phyloP scores from a whole-genome alignment of 2,113 vertebrate genomes.

The Nyctibius bracteatus region DNA sequence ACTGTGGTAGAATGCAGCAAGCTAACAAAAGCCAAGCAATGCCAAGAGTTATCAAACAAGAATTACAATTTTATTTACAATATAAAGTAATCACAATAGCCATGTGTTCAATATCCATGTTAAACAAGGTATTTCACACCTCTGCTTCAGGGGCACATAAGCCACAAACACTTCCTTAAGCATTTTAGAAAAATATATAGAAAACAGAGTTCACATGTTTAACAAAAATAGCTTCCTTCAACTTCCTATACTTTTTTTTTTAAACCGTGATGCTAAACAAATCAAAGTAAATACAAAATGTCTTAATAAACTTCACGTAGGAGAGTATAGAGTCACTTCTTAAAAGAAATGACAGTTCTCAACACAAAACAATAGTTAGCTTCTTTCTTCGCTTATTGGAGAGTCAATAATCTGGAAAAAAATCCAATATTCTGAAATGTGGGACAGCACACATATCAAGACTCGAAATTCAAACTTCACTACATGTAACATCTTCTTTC shows the following conservation, averaged over 20 bases:
- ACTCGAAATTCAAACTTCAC: background rate
- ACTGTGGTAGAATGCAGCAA: background rate
- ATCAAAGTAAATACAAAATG: background rate
- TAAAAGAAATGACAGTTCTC: background rate
- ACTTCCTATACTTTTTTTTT: background rate
- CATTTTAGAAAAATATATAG: background rate
- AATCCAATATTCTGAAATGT: background rate
- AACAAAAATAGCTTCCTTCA: background rate
- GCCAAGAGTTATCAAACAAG: background rate
- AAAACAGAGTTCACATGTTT: background rate
- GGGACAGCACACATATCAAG: background rate
- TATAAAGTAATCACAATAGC: background rate
- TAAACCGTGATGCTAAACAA: background rate
- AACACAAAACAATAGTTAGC: background rate
- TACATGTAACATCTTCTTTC: background rate
- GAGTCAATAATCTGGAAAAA: background rate
- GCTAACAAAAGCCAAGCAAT: background rate
- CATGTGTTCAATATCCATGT: background rate
- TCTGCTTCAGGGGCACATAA: background rate
- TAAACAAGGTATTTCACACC: background rate
- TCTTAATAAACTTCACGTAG: background rate
- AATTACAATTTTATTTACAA: background rate
- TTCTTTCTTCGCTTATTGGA: background rate
- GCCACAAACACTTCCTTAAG: background rate
- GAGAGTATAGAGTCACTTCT: background rate